phyloP scores from a whole-genome alignment of 2,888 invertebrate genomes.

The Mactromeris polynyma region DNA sequence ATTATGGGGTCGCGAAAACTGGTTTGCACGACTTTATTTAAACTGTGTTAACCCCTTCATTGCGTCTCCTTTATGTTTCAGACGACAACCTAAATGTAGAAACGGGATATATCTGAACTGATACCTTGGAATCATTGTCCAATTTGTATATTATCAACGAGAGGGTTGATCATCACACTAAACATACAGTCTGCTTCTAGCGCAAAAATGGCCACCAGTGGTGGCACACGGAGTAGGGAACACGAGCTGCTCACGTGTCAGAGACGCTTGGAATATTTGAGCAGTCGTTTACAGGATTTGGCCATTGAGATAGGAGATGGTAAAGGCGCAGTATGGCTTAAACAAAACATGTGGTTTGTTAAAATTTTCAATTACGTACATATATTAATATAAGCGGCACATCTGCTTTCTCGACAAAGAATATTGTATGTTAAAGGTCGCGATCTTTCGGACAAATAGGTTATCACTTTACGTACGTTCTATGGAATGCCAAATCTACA shows the following conservation, averaged over 20 bases:
- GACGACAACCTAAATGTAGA: neutral
- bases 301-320: conserved; percentile 70
- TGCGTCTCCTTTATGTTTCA: neutral
- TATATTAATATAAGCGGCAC: no score
- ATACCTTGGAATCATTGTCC: neutral
- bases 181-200: no score
- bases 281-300: conserved; percentile 68
- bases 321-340: conserved; percentile 70
- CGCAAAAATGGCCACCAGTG: conserved; percentile 39
- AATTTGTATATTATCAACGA: neutral
- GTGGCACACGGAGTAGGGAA: conserved; percentile 11
- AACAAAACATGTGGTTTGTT: conserved; percentile 67
- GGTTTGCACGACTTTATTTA: no score
- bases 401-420: no score
- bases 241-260: conserved; percentile 61
- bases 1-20: no score
- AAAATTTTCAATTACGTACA: no score
- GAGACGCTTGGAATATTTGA: conserved; percentile 64
- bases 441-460: no score
- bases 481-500: no score
- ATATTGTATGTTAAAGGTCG: no score
- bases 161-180: neutral
- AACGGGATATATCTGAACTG: neutral
- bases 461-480: no score
- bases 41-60: no score